Evolutionary conservation across 2,888 invertebrate species (phyloP).

Genomic region (Lottia gigantea): DNA sequence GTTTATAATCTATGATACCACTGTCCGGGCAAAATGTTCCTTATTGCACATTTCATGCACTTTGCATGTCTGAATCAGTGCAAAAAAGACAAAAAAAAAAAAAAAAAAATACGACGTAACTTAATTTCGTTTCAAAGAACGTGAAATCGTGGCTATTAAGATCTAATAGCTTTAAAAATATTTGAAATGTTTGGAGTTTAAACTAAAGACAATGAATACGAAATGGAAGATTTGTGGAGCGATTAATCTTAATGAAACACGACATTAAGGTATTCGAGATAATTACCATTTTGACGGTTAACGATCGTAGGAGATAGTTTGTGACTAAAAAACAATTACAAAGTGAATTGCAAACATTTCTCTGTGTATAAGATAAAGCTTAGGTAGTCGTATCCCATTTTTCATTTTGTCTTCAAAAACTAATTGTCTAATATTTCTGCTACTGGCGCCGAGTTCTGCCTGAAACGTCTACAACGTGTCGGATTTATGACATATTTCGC

Average conservation of each 20-base stretch:
- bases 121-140: too few relatives aligned
- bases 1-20: too few relatives aligned
- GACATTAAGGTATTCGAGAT: neutral
- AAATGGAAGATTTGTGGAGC: neutral
- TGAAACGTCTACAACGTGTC: neutral
- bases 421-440: neutral
- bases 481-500: neutral
- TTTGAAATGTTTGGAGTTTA: neutral
- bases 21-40: too few relatives aligned
- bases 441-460: neutral
- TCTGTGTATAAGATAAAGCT: neutral
- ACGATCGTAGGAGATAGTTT: neutral
- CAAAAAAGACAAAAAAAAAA: too few relatives aligned
- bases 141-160: too few relatives aligned
- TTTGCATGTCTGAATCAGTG: too few relatives aligned
- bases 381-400: neutral
- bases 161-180: too few relatives aligned
- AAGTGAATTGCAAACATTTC: neutral
- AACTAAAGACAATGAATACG: neutral
- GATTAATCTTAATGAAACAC: neutral
- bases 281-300: neutral
- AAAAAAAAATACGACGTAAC: too few relatives aligned
- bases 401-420: neutral
- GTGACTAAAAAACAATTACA: constrained; percentile 5
- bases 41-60: too few relatives aligned